phyloP scores from a whole-genome alignment of 2,888 invertebrate species.

The Ecdyonurus torrentis region DNA sequence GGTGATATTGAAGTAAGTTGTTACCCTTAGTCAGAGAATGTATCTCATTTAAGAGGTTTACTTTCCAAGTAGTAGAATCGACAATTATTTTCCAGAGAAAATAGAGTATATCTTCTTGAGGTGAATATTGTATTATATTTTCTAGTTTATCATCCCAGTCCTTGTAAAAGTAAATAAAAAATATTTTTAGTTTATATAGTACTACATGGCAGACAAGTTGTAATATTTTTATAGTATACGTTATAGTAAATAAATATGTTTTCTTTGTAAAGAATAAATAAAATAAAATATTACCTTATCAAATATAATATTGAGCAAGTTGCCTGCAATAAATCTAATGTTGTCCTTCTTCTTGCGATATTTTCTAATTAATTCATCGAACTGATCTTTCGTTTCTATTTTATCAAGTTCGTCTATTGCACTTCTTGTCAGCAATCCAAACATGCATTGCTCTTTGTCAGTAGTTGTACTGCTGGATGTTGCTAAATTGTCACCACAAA shows the following conservation, averaged over 20 bases:
- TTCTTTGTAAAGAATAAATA: too few relatives aligned
- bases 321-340: neutral
- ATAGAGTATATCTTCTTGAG: neutral
- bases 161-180: too few relatives aligned
- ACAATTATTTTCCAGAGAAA: neutral
- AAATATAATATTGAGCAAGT: neutral
- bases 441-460: too few relatives aligned
- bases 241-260: too few relatives aligned
- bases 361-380: neutral
- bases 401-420: neutral
- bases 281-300: too few relatives aligned
- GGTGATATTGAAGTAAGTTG: neutral
- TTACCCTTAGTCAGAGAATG: neutral
- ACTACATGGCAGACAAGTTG: too few relatives aligned
- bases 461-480: too few relatives aligned
- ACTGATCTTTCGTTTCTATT: neutral
- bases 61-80: neutral
- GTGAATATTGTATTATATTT: neutral
- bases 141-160: too few relatives aligned
- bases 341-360: neutral
- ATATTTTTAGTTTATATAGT: too few relatives aligned
- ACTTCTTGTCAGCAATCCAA: neutral
- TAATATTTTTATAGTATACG: too few relatives aligned
- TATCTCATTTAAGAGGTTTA: neutral
- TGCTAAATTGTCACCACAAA: too few relatives aligned